Base-by-base conservation (phyloP, 2,113 vertebrate species). In the Lonchura striata region DNA sequence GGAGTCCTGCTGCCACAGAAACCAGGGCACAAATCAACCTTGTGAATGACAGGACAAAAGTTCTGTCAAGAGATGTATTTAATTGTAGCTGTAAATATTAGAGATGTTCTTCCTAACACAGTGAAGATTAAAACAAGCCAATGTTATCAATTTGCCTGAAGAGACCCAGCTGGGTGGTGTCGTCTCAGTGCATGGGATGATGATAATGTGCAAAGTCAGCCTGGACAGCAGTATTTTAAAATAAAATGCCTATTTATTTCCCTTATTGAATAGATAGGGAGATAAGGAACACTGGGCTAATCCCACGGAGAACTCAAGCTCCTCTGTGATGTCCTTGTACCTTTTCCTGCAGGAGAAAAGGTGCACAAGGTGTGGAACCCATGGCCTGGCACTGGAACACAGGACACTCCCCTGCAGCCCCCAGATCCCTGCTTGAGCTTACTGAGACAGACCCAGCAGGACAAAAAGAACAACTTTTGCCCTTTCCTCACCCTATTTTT, bases 11-110 rank as follows among this genome's bases (percentile, higher is more conserved):
- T 90, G 86, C 63, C 64, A 70, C 89, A 89, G 92, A 96, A 96
- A 97, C 86, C 21, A 47, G 91, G 89, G 91, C 81, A 88, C 78
- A 92, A 86, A 96, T 96, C 90, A 94, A 78, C 88, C 93, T 90
- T 64, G 64, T 44, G 83, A 96, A 82, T 77, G 71, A 77, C 65
- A 94, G 63, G 63, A 71, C 49, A 74, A 71, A 92, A 57, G 63
- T 59, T 54, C 95, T 92, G 97, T 93, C 95, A 94, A 69, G 61
- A 53, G 41, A 72, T 37, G 41, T 78, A 49, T 77, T 95, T 94
- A 94, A 93, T 86, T 95, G 85, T 5, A 30, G 15, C 27, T 72
- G 28, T 90, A 95, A 93, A 95, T 88, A 94, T 49, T 20, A 76
- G 44, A 76, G 69, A 86, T 70, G 54, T 37, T 92, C 66, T 52